Percentiles rank a stretch among this genome's conserved stretches.
phyloP scores from a whole-genome alignment of 2,888 invertebrate species.

The Endotricha flammealis region DNA sequence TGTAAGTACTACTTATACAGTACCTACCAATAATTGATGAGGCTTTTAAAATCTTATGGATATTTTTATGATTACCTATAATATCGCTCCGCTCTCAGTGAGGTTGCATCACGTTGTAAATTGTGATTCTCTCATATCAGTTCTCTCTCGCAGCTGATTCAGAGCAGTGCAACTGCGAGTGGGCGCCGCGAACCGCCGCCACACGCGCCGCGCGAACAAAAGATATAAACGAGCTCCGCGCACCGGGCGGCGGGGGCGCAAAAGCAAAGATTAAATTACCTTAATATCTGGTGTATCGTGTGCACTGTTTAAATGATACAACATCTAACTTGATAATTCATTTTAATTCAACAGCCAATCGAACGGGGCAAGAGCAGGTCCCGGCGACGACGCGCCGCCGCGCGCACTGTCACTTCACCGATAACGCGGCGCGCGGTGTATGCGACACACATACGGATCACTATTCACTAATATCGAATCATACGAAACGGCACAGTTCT shows the following conservation, averaged over 20 bases:
- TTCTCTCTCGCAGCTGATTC: too few species aligned
- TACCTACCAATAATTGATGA: too few species aligned
- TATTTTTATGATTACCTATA: too few species aligned
- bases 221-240: constrained; percentile 50
- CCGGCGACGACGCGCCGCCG: constrained; percentile 25
- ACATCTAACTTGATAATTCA: constrained; percentile 33
- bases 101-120: too few species aligned
- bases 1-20: too few species aligned
- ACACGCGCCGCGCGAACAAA: constrained; percentile 25
- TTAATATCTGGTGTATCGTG: too few species aligned
- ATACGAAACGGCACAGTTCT: constrained; percentile 10
- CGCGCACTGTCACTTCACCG: not conserved
- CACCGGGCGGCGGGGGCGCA: too few species aligned
- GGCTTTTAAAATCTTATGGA: too few species aligned
- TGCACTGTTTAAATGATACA: constrained; percentile 10
- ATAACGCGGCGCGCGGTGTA: constrained; percentile 5
- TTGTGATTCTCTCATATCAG: too few species aligned
- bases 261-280: too few species aligned
- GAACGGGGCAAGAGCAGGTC: constrained; percentile 48
- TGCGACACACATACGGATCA: constrained; percentile 12
- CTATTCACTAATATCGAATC: constrained; percentile 6
- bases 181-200: not conserved
- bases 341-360: constrained; percentile 57
- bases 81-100: too few species aligned
- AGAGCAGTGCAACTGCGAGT: too few species aligned